A percentile compares a stretch with the other conserved stretches of the same genome.
Evolutionary conservation across 2,113 vertebrate genomes (phyloP).

Genomic region (Varanus komodoensis): DNA sequence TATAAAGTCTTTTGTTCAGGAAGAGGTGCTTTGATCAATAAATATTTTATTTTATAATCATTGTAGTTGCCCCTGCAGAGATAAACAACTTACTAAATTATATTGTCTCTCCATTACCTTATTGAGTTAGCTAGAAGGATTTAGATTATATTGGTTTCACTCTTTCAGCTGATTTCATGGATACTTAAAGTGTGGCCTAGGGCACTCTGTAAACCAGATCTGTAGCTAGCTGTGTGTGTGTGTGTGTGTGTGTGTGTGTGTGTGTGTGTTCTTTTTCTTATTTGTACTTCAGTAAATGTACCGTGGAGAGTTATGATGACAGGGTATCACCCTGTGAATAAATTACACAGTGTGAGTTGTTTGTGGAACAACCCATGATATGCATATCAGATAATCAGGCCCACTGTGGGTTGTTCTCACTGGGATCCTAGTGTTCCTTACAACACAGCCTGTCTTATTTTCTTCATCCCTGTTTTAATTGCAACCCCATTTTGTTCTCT

Average conservation of each 20-base stretch:
- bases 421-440: too few species aligned
- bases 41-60: neutral
- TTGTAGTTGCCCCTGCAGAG: neutral
- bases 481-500: too few species aligned
- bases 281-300: neutral
- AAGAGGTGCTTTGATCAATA: neutral
- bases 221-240: neutral
- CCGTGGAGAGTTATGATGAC: too few species aligned
- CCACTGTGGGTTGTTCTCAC: too few species aligned
- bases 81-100: neutral
- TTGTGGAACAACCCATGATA: neutral
- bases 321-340: too few species aligned
- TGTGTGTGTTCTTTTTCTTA: too few species aligned
- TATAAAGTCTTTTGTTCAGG: neutral
- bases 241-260: too few species aligned
- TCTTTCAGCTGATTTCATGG: neutral
- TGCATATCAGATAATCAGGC: neutral
- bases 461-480: too few species aligned
- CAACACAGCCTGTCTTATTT: too few species aligned
- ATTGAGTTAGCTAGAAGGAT: neutral
- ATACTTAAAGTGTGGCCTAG: neutral
- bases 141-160: neutral
- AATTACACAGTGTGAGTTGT: too few species aligned
- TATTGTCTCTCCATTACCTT: neutral
- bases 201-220: neutral